Percentiles rank a stretch among this genome's conserved stretches.
Evolutionary conservation across 2,888 invertebrate species (phyloP).

Genomic region (Magallana nippona): DNA sequence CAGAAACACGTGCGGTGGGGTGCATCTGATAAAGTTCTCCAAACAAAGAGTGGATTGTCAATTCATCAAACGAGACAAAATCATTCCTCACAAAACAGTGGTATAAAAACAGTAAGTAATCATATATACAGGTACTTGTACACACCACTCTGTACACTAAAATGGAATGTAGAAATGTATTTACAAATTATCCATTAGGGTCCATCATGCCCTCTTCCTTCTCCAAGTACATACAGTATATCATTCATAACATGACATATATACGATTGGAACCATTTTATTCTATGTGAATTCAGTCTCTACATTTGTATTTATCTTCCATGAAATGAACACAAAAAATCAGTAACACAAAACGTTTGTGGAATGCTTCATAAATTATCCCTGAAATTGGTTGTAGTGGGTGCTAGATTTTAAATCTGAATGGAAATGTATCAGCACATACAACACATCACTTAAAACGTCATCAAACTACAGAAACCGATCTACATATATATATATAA

Average conservation of each 20-base stretch:
- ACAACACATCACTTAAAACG: no score
- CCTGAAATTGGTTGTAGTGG: background rate
- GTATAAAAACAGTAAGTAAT: constrained; percentile 1
- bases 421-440: no score
- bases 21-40: background rate
- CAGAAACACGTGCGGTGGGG: constrained; percentile 29
- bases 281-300: background rate
- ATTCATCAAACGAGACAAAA: constrained; percentile 6
- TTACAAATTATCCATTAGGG: background rate
- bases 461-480: no score
- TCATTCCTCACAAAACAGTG: background rate
- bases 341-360: background rate
- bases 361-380: constrained; percentile 13
- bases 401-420: no score
- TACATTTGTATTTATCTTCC: background rate
- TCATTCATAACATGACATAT: background rate
- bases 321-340: background rate
- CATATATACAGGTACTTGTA: background rate
- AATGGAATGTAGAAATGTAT: constrained; percentile 21
- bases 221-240: no score
- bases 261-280: background rate
- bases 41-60: constrained; percentile 7
- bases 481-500: no score
- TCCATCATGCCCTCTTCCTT: no score
- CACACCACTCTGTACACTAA: background rate